Evolutionary conservation across 2,888 invertebrate genomes (phyloP).

Genomic region (Xanthia togata): DNA sequence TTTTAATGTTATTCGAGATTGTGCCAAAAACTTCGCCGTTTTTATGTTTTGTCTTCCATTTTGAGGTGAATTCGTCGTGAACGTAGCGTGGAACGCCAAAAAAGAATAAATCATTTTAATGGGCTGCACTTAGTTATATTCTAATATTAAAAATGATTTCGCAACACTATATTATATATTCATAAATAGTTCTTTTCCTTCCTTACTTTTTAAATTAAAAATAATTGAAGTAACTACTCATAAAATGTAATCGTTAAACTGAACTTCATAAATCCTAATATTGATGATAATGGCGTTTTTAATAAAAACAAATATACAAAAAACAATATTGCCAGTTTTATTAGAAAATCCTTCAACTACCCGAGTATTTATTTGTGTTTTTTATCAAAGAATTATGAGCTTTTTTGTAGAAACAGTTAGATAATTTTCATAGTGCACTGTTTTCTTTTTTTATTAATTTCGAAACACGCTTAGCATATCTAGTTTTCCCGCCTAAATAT

Average conservation of each 20-base stretch:
- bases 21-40: constrained; percentile 81
- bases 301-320: constrained; percentile 90
- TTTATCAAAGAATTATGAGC: constrained; percentile 58
- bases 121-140: constrained; percentile 77
- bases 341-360: constrained; percentile 70
- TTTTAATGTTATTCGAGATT: constrained; percentile 69
- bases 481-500: constrained; percentile 73
- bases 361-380: constrained; percentile 57
- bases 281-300: constrained; percentile 91
- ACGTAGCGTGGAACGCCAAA: constrained; percentile 67
- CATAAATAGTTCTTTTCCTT: constrained; percentile 84
- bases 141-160: constrained; percentile 71
- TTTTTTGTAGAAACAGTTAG: constrained; percentile 65
- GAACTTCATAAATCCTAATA: constrained; percentile 91
- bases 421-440: constrained; percentile 70
- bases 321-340: constrained; percentile 85
- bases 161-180: constrained; percentile 75
- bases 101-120: constrained; percentile 69
- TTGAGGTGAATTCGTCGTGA: constrained; percentile 57
- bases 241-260: constrained; percentile 90
- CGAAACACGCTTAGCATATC: constrained; percentile 77
- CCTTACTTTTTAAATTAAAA: constrained; percentile 85
- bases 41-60: constrained; percentile 68
- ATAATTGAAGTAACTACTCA: constrained; percentile 89
- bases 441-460: constrained; percentile 69